phyloP scores from a whole-genome alignment of 1,140 invertebrate genomes.

The Thaumetopoea pityocampa region DNA sequence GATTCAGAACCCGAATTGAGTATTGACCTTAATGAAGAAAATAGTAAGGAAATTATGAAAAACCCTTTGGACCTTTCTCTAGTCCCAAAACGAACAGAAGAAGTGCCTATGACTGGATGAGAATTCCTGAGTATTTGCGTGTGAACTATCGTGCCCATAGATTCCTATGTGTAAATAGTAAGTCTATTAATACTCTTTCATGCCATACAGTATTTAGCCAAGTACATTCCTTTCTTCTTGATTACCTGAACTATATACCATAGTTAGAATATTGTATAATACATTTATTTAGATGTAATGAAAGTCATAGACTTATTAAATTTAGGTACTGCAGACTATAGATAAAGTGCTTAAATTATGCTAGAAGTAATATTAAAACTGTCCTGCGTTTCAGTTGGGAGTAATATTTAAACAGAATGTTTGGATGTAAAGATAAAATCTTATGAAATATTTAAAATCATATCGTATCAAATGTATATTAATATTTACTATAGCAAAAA shows the following conservation, averaged over 20 bases:
- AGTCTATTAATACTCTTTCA: constrained; percentile 45
- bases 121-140: constrained; percentile 12
- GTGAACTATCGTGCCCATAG: constrained; percentile 25
- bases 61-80: constrained; percentile 83
- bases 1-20: constrained; percentile 70
- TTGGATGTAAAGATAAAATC: too few species aligned
- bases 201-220: constrained; percentile 71
- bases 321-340: constrained; percentile 10
- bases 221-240: constrained; percentile 55
- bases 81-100: constrained; percentile 69
- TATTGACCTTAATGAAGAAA: constrained; percentile 69
- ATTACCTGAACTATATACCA: constrained; percentile 46
- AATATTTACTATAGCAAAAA: too few species aligned
- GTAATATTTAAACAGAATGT: too few species aligned
- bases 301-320: constrained; percentile 19
- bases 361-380: too few species aligned
- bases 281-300: constrained; percentile 8
- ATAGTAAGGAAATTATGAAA: constrained; percentile 69
- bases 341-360: too few species aligned
- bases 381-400: too few species aligned
- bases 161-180: constrained; percentile 47
- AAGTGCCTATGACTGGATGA: constrained; percentile 72
- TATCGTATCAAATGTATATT: too few species aligned
- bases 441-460: too few species aligned
- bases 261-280: too few species aligned